A percentile compares a stretch with the other conserved stretches of the same genome.
Conservation (phyloP, 2,888 invertebrate genomes). For the Andrena praecox region DNA sequence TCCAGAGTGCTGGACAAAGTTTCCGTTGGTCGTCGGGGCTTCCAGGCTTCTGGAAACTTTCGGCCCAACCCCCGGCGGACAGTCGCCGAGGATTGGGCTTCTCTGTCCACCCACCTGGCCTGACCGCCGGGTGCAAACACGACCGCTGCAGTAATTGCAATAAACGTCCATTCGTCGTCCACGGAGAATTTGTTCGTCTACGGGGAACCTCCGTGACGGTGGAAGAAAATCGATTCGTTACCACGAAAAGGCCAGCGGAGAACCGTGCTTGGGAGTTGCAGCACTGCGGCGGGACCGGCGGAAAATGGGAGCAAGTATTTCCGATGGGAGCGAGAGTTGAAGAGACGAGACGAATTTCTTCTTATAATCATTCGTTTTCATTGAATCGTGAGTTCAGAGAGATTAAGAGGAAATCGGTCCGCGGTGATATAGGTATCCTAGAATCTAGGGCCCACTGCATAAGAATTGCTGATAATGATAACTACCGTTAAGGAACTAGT, state of each 20-base stretch:
- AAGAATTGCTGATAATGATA: too few relatives aligned
- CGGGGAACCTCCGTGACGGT: slow-evolving; percentile 32
- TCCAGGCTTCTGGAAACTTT: slow-evolving; percentile 80
- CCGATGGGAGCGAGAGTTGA: not conserved
- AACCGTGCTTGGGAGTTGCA: slow-evolving; percentile 8
- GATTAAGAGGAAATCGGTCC: too few relatives aligned
- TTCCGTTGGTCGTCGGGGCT: slow-evolving; percentile 73
- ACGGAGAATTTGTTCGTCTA: slow-evolving; percentile 70
- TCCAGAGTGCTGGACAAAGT: slow-evolving; percentile 79
- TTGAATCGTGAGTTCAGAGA: too few relatives aligned
- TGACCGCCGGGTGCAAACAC: slow-evolving; percentile 68
- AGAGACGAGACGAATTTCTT: not conserved
- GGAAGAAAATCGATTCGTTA: slow-evolving; percentile 54
- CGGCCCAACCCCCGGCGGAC: slow-evolving; percentile 69
- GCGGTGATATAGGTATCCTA: too few relatives aligned
- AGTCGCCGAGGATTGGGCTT: slow-evolving; percentile 67
- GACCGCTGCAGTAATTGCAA: slow-evolving; percentile 76
- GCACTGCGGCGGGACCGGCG: not conserved
- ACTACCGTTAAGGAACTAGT: too few relatives aligned
- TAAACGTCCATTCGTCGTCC: slow-evolving; percentile 73
- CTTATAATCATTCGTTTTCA: not conserved
- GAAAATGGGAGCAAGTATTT: not conserved
- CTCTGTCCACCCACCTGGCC: slow-evolving; percentile 72
- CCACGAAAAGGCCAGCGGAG: slow-evolving; percentile 11
- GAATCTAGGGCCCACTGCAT: too few relatives aligned